These are phyloP conservation scores for Saccopteryx leptura DNA, from an alignment of 2,113 vertebrate genomes.

Conservation along the genomic window DNA sequence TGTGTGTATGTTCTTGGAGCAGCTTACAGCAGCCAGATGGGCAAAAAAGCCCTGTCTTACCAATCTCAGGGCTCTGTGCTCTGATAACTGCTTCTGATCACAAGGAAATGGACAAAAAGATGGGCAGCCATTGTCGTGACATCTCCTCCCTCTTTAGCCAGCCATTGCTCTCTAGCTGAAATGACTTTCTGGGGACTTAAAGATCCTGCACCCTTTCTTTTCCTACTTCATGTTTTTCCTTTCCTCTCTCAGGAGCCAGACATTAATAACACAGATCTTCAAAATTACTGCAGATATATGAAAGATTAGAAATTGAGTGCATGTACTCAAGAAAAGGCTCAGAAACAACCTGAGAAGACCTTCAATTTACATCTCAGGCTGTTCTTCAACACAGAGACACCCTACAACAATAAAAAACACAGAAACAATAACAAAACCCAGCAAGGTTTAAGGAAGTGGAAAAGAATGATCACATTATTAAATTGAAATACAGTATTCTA, in stretches of 20 bases:
- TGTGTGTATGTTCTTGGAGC: not conserved
- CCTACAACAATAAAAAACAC: not conserved
- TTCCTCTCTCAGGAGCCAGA: not conserved
- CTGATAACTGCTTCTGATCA: not conserved
- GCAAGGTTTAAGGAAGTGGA: not conserved
- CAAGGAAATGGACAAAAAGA: not conserved
- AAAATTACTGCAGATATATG: not conserved
- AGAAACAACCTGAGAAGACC: not conserved
- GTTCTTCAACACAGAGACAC: not conserved
- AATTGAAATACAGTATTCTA: not conserved
- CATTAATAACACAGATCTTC: not conserved
- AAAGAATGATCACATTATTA: not conserved
- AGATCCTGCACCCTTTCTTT: not conserved
- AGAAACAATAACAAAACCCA: not conserved
- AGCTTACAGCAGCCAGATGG: not conserved
- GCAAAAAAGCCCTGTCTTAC: not conserved
- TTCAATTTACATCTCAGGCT: not conserved
- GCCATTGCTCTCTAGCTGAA: not conserved
- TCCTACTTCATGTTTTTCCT: not conserved
- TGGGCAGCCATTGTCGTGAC: not conserved
- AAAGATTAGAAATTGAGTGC: not conserved
- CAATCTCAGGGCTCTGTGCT: not conserved
- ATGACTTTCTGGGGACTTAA: not conserved
- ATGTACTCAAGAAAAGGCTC: not conserved
- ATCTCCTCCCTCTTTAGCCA: not conserved